Conservation (phyloP, 2,113 vertebrate genomes). For the Pseudorasbora parva region DNA sequence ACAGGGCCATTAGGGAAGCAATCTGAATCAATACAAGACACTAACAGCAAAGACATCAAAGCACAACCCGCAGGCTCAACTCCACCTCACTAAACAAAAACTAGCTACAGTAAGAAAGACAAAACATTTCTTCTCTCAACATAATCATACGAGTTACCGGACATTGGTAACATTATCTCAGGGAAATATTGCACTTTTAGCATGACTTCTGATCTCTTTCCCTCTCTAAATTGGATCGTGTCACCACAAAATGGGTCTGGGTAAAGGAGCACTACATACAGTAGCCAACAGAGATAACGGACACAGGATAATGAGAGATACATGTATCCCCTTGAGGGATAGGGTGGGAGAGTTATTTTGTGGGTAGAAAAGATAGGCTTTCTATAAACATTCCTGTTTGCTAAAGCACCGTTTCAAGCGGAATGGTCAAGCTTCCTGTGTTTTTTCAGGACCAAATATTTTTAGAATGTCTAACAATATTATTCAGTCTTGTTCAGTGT, state of each 20-base stretch:
- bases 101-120: neutral
- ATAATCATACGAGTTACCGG: neutral
- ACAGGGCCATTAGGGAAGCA: conserved; percentile 20
- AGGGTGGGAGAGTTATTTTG: conserved; percentile 17
- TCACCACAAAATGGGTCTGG: conserved; percentile 14
- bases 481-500: conserved; percentile 5
- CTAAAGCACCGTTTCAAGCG: neutral
- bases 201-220: neutral
- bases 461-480: neutral
- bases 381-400: conserved; percentile 21
- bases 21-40: conserved; percentile 29
- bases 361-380: conserved; percentile 10
- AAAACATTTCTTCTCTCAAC: neutral
- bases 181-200: neutral
- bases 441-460: neutral
- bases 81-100: neutral
- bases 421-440: neutral
- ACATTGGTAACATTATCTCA: neutral
- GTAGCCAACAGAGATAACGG: conserved; percentile 2
- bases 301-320: conserved; percentile 12
- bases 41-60: conserved; percentile 30
- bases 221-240: conserved; percentile 1
- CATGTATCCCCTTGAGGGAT: neutral
- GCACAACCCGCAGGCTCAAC: neutral
- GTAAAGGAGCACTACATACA: neutral